These are phyloP conservation scores for Spongilla lacustris DNA, from an alignment of 37 sponge, comb jelly and placozoan genomes.

Conservation along the genomic window DNA sequence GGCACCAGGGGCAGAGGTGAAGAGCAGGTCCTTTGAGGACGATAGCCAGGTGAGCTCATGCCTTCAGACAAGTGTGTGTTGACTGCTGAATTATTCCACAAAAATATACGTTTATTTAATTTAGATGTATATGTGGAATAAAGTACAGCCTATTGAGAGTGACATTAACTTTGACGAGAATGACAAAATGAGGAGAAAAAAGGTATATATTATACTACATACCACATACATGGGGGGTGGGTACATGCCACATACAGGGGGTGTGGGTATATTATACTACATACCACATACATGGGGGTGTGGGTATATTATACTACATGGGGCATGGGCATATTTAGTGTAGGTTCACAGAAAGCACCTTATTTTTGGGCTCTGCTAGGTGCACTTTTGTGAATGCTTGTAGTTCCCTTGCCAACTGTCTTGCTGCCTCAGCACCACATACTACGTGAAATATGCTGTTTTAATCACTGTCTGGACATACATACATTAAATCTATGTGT, in stretches of 20 bases:
- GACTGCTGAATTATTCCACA: background rate
- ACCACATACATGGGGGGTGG: too few species aligned
- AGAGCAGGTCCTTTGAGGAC: slow-evolving; percentile 61
- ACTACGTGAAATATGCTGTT: background rate
- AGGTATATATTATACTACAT: slow-evolving; percentile 44
- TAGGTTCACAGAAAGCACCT: too few species aligned
- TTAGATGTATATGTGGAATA: slow-evolving; percentile 60
- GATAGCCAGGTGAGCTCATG: slow-evolving; percentile 48
- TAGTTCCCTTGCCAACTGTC: background rate
- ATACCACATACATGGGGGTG: too few species aligned
- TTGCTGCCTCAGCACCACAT: too few species aligned
- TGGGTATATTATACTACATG: too few species aligned
- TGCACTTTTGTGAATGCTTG: background rate
- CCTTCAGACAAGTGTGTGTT: background rate
- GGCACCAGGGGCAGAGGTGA: slow-evolving; percentile 83
- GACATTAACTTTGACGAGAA: slow-evolving; percentile 67
- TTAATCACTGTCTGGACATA: background rate
- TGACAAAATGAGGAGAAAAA: slow-evolving; percentile 65
- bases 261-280: too few species aligned
- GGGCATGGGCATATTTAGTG: too few species aligned
- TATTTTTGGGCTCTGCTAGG: too few species aligned
- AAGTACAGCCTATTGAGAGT: slow-evolving; percentile 71
- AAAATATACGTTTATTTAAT: background rate
- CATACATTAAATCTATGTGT: background rate
- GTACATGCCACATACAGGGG: too few species aligned